A percentile compares a stretch with the other conserved stretches of the same genome.
Evolutionary conservation across 2,113 vertebrate species (phyloP).

Genomic region (Cyanocitta stelleri): DNA sequence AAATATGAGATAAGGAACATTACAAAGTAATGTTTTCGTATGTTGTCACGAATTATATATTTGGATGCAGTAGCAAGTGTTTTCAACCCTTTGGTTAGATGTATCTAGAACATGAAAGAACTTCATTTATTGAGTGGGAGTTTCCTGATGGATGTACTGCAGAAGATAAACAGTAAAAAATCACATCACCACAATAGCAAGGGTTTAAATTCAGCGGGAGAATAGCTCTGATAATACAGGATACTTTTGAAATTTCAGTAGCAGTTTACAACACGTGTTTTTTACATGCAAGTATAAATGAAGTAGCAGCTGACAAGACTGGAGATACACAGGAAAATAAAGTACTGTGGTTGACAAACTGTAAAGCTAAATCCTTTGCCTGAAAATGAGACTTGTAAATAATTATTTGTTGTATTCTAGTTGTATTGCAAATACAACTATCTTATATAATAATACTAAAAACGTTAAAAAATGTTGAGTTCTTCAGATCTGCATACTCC

Average conservation of each 20-base stretch:
- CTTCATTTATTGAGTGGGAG: neutral
- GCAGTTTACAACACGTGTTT: neutral
- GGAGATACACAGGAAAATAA: neutral
- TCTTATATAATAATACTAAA: neutral
- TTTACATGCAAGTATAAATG: neutral
- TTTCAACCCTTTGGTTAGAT: slow-evolving; percentile 26
- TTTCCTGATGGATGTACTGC: neutral
- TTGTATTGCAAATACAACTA: neutral
- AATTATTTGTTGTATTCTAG: neutral
- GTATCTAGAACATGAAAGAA: slow-evolving; percentile 42
- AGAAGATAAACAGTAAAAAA: slow-evolving; percentile 12
- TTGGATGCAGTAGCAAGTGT: neutral
- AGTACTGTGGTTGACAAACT: neutral
- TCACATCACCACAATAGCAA: neutral
- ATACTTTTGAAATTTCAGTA: neutral
- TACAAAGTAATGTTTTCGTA: neutral
- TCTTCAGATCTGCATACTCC: neutral
- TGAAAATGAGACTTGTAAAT: neutral
- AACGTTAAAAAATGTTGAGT: neutral
- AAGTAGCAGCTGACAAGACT: neutral
- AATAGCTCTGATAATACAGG: neutral
- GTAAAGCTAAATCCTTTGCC: neutral
- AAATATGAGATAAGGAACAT: neutral
- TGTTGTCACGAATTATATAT: neutral
- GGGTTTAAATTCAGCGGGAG: neutral